Conservation (phyloP, 2,888 invertebrate species). For the Empis livida region DNA sequence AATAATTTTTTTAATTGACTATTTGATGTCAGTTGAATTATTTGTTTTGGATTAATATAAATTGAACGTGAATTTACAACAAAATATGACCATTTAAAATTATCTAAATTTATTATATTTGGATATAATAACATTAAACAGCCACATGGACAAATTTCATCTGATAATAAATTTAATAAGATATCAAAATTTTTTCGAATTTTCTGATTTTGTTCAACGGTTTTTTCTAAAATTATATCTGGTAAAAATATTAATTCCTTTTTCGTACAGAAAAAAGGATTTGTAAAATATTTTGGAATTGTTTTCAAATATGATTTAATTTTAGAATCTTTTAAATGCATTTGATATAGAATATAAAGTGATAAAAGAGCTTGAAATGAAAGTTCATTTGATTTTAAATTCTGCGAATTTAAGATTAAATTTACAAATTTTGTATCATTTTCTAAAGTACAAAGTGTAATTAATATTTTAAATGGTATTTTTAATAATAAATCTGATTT, state of each 20-base stretch:
- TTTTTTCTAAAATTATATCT: slow-evolving; percentile 40
- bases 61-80: slow-evolving; percentile 78
- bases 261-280: slow-evolving; percentile 53
- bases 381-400: slow-evolving; percentile 27
- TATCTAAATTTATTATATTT: slow-evolving; percentile 40
- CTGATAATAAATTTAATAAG: slow-evolving; percentile 15
- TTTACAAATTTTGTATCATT: slow-evolving; percentile 41
- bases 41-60: slow-evolving; percentile 47
- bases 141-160: slow-evolving; percentile 30
- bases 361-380: slow-evolving; percentile 61
- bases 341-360: slow-evolving; percentile 58
- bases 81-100: slow-evolving; percentile 69
- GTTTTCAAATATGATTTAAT: slow-evolving; percentile 55
- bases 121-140: slow-evolving; percentile 31
- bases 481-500: slow-evolving; percentile 47
- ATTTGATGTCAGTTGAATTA: slow-evolving; percentile 30
- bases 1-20: slow-evolving; percentile 29
- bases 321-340: slow-evolving; percentile 41
- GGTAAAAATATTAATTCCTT: slow-evolving; percentile 45
- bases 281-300: slow-evolving; percentile 51
- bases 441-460: slow-evolving; percentile 45
- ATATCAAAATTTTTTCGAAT: slow-evolving; percentile 28
- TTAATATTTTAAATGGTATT: slow-evolving; percentile 45
- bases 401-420: slow-evolving; percentile 27
- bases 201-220: slow-evolving; percentile 40